Evolutionary conservation across 2,797 vertebrate species (phyloP), one percentile per base, ranked within the genome.

Genomic region (Dipus sagitta): DNA sequence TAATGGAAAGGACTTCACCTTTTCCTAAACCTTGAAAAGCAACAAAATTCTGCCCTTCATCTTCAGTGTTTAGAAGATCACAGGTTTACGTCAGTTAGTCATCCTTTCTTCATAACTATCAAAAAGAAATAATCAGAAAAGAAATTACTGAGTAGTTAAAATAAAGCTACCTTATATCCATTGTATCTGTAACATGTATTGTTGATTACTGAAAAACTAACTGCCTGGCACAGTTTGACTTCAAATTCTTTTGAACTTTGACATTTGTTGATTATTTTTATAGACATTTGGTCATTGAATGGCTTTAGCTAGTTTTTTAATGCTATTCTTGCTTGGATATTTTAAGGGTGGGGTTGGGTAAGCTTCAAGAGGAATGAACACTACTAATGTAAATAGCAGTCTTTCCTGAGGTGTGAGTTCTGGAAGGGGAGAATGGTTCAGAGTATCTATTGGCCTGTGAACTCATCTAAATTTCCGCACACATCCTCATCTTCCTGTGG

Each of bases 21-120:
- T 91, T 95, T 75, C 68, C 89, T 87, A 65, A 67, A 91, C 21
- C 86, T 93, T 72, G 68, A 92, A 88, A 94, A 92, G 42, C 91
- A n/a, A 64, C 30, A 80, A 77, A 81, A 60, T 78, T 91, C 71
- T 34, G 34, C n/a, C 30, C 34, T 93, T 91, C 7, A 11, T 79
- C 38, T 74, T 70, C 12, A 28, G 0, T 86, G 64, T 92, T 52
- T 14, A 17, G 64, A 75, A 86, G 86, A 65, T 71, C 72, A 82
- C 74, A 38, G 0, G 1, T 60, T 93, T 62, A 38, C 91, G 24
- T 75, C 79, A 74, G 28, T 92, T 34, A 93, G 81, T 34, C 68
- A 60, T 86, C 62, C 28, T 92, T 94, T 95, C 87, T 93, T 95
- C 62, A 15, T 92, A 88, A 87, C 81, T 95, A 42, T 32, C 23